A percentile compares a stretch with the other conserved stretches of the same genome.
Conservation (phyloP, 2,797 vertebrate genomes). For the Mareca penelope region DNA sequence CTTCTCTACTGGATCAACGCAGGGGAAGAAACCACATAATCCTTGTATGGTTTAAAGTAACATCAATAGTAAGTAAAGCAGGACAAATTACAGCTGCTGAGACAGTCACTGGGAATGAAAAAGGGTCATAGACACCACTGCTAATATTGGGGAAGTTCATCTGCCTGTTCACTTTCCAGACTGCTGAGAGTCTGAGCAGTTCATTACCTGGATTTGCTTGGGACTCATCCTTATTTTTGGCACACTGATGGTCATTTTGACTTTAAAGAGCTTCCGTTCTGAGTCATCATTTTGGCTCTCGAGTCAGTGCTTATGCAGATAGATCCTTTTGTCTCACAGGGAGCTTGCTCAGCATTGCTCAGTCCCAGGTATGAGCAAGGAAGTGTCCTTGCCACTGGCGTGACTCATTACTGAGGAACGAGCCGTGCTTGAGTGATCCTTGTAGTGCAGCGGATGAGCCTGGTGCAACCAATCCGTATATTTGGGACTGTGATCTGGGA, state of each 20-base stretch:
- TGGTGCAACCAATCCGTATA: neutral
- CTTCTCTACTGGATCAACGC: neutral
- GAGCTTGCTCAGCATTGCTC: neutral
- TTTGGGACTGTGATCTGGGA: neutral
- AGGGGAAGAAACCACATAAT: neutral
- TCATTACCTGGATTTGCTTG: neutral
- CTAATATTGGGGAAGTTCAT: neutral
- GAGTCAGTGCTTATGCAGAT: neutral
- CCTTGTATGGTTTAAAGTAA: neutral
- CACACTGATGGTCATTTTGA: neutral
- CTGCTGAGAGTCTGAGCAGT: neutral
- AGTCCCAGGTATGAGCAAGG: neutral
- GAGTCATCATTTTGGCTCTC: neutral
- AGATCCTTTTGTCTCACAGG: neutral
- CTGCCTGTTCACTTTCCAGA: neutral
- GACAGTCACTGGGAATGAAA: neutral
- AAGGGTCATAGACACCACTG: neutral
- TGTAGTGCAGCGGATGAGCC: neutral
- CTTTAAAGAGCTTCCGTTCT: conserved; percentile 11
- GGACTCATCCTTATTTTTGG: neutral
- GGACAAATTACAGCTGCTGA: neutral
- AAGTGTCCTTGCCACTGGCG: neutral
- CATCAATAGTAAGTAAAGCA: neutral
- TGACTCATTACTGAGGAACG: neutral
- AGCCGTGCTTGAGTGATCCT: rapidly evolving